A percentile compares a stretch with the other conserved stretches of the same genome.
Conservation (phyloP, 2,888 invertebrate species). For the Athripsodes cinereus region DNA sequence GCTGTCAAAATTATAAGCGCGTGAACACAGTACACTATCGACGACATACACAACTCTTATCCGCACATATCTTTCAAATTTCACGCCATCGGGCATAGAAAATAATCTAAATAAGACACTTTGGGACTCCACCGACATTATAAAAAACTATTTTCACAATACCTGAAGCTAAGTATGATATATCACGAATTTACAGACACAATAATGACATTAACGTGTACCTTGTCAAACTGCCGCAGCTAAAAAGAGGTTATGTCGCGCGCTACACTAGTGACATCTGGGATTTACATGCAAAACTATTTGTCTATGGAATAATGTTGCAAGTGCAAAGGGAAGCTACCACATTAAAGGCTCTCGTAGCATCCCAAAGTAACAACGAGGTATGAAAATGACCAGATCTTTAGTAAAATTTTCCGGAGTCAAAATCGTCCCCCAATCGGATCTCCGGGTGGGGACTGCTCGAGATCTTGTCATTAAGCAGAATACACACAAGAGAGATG, state of each 20-base stretch:
- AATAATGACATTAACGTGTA: conserved; percentile 24
- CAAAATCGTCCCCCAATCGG: no score
- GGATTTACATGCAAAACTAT: background rate
- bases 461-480: no score
- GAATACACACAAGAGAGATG: no score
- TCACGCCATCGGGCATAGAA: background rate
- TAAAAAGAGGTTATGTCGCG: conserved; percentile 25
- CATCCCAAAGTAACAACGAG: no score
- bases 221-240: conserved; percentile 26
- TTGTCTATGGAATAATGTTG: background rate
- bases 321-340: no score
- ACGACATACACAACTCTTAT: background rate
- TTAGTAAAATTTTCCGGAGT: no score
- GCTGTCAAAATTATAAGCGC: background rate
- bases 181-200: background rate
- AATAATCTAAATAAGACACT: background rate
- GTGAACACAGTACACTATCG: background rate
- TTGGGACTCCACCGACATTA: no score
- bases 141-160: background rate
- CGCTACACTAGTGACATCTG: conserved; percentile 17
- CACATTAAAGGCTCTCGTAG: no score
- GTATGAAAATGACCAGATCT: no score
- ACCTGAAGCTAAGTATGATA: background rate
- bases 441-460: no score
- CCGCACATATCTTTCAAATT: background rate